Base-by-base conservation (phyloP, 1,140 invertebrate genomes). In the Drosophila persimilis region DNA sequence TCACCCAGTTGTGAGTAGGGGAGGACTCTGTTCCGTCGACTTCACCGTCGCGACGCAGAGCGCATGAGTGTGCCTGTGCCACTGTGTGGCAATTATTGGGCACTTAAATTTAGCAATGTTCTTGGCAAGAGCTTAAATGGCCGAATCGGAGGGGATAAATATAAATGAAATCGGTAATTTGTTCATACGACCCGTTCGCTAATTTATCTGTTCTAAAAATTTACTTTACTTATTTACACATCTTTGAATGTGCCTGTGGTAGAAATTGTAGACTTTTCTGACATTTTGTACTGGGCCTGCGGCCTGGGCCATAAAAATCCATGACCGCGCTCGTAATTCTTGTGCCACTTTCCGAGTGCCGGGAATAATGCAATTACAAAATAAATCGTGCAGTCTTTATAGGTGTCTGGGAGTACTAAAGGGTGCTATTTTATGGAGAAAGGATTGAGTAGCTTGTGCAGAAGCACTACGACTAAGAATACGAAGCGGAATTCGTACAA, bases 361-460 rank as follows among this genome's bases (percentile, higher is more conserved):
- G 46, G 35, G 51, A 39, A 57, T 50, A 69, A 50, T 69, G 35
- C 47, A 69, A 69, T 57, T 57, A 50, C 63, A 47, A 50, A 69
- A 69, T 69, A 69, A 69, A 69, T 69, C 45, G 66, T 52, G 41
- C 39, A 29, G 64, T 57, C 63, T 69, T 69, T 57, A 69, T 69
- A 35, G 65, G 17, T 57, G 65, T 46, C 65, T 67, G 51, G 26
- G 24, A 29, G 31, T 41, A 24, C 7, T 22, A 39, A 13, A 22
- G 3, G 13, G 15, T 41, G 45, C 63, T 48, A 69, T 69, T 69
- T 67, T 26, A 35, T 67, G 35, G 63, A 47, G 56, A 35, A 41
- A 15, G 5, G 35, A 67, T 69, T 56, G 46, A 69, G 39, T 56
- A 26, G 43, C 31, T 51, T 35, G 29, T 29, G 29, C 29, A 35